Evolutionary conservation across 2,797 vertebrate species (phyloP).

Genomic region (Neoniphon sammara): DNA sequence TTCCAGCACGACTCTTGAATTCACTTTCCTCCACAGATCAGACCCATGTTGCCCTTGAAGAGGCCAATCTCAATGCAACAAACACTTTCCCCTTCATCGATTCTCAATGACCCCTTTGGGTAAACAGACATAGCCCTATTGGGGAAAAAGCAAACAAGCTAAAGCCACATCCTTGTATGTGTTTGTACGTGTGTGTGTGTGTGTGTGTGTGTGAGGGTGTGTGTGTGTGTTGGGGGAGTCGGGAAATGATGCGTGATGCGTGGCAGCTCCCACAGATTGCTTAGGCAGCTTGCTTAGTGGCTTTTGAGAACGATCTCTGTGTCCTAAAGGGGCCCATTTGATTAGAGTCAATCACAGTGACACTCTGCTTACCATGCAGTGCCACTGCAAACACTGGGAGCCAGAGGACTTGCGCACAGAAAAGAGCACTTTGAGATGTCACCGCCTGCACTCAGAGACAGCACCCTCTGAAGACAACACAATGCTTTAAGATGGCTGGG

Average conservation of each 20-base stretch:
- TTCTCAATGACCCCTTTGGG: constrained; percentile 62
- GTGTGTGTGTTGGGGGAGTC: neutral
- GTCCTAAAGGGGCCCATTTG: constrained; percentile 69
- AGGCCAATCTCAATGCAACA: constrained; percentile 30
- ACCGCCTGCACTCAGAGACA: constrained; percentile 49
- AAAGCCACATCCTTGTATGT: constrained; percentile 55
- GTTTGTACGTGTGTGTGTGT: constrained; percentile 13
- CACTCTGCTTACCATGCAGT: constrained; percentile 67
- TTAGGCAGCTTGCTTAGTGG: constrained; percentile 65
- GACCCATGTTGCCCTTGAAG: constrained; percentile 57
- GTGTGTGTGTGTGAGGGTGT: constrained; percentile 13
- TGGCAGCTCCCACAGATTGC: constrained; percentile 63
- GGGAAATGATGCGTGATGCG: constrained; percentile 67
- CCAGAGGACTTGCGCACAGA: constrained; percentile 11
- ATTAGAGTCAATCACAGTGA: constrained; percentile 78
- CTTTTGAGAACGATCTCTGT: constrained; percentile 48
- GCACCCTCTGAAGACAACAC: constrained; percentile 48
- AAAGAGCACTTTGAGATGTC: constrained; percentile 61
- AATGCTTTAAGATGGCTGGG: constrained; percentile 31
- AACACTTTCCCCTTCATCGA: constrained; percentile 51
- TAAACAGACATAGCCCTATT: constrained; percentile 60
- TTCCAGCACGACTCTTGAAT: constrained; percentile 36
- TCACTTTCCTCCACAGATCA: constrained; percentile 26
- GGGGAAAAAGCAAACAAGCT: constrained; percentile 64
- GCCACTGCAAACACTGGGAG: constrained; percentile 31